Percentiles rank a stretch among this genome's conserved stretches.
Evolutionary conservation across 2,797 vertebrate species (phyloP).

Genomic region (Hypotaenidia okinawae): DNA sequence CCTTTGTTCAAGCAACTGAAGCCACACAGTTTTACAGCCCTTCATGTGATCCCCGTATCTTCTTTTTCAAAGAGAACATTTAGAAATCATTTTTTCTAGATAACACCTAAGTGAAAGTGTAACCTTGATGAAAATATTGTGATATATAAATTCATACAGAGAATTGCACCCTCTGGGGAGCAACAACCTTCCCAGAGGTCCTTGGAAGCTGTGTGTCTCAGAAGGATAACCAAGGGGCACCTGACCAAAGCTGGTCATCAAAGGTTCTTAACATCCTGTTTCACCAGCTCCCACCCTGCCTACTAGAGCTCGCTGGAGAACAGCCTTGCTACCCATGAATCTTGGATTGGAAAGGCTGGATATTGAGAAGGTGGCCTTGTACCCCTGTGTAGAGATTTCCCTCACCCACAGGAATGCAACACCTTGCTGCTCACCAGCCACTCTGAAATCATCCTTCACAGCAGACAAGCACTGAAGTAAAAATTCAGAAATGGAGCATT

Average conservation of each 20-base stretch:
- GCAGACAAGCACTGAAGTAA: neutral
- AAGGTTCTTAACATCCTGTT: neutral
- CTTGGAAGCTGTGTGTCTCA: neutral
- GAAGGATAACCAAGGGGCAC: neutral
- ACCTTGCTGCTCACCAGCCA: neutral
- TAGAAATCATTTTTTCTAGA: neutral
- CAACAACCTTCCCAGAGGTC: neutral
- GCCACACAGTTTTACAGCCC: neutral
- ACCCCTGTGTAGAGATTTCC: neutral
- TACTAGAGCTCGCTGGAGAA: neutral
- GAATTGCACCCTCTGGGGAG: neutral
- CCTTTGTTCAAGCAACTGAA: neutral
- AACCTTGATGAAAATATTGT: neutral
- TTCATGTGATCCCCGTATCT: neutral
- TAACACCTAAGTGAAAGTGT: neutral
- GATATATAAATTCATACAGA: neutral
- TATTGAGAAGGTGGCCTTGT: neutral
- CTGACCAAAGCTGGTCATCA: neutral
- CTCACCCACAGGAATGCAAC: neutral
- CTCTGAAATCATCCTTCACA: neutral
- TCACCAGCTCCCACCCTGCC: neutral
- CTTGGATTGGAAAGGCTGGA: neutral
- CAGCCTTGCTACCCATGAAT: neutral
- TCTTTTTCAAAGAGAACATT: neutral
- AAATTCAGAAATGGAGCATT: neutral